phyloP scores from a whole-genome alignment of 2,888 invertebrate species.

The Fabriciana adippe region DNA sequence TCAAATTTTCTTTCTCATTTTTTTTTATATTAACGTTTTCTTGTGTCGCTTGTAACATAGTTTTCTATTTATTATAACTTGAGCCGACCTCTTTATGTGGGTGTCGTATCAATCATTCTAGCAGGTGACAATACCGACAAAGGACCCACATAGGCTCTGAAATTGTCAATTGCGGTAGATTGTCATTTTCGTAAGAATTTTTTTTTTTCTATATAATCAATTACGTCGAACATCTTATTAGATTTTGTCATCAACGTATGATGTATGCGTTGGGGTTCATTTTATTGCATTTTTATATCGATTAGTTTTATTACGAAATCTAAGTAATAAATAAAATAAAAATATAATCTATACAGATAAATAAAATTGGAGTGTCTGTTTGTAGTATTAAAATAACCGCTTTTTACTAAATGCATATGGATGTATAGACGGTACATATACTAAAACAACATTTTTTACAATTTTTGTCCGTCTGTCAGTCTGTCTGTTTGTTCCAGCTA shows the following conservation, averaged over 20 bases:
- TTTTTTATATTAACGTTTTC: not conserved
- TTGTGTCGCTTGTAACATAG: not conserved
- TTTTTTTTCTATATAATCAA: conserved; percentile 35
- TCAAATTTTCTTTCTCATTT: not conserved
- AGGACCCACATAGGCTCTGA: conserved; percentile 37
- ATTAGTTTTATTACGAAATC: too few relatives aligned
- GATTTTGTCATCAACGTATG: conserved; percentile 29
- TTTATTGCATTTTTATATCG: not conserved
- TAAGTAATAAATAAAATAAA: too few relatives aligned
- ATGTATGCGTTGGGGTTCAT: not conserved
- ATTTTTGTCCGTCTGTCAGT: too few relatives aligned
- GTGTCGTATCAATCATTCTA: conserved; percentile 56
- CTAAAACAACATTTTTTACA: too few relatives aligned
- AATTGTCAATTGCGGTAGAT: conserved; percentile 39
- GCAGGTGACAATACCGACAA: conserved; percentile 51
- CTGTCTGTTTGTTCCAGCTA: too few relatives aligned
- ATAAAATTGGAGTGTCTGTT: too few relatives aligned
- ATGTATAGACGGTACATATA: too few relatives aligned
- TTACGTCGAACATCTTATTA: conserved; percentile 33
- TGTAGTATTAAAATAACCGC: too few relatives aligned
- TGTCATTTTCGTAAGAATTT: conserved; percentile 34
- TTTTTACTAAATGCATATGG: too few relatives aligned
- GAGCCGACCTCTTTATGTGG: conserved; percentile 45
- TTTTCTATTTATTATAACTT: conserved; percentile 25
- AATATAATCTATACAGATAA: too few relatives aligned